A percentile compares a stretch with the other conserved stretches of the same genome.
Conservation (phyloP, 2,888 invertebrate species). For the Drosophila conformis region DNA sequence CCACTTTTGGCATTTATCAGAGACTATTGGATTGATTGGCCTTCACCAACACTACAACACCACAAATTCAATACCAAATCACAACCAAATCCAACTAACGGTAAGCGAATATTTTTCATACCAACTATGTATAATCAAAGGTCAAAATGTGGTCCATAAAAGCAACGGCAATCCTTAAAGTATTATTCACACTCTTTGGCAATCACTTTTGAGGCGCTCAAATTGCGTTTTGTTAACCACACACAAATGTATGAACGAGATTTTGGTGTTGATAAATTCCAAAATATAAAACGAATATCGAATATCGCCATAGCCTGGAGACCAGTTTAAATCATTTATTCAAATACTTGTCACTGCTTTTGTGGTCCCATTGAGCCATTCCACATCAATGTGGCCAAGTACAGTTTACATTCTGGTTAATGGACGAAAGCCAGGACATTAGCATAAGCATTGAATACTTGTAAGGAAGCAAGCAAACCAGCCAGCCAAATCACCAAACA, state of each 20-base stretch:
- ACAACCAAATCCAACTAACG: conserved; percentile 46
- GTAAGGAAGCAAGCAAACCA: conserved; percentile 30
- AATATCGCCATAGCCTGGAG: conserved; percentile 68
- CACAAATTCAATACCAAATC: conserved; percentile 31
- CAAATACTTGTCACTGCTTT: conserved; percentile 31
- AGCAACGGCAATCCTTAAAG: conserved; percentile 28
- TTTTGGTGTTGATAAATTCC: conserved; percentile 59
- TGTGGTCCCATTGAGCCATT: conserved; percentile 8
- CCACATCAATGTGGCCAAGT: conserved; percentile 37
- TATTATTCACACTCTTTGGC: conserved; percentile 44
- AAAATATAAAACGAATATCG: conserved; percentile 42
- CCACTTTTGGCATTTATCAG: conserved; percentile 60
- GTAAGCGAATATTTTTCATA: conserved; percentile 51
- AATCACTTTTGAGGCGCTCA: conserved; percentile 37
- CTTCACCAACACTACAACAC: conserved; percentile 48
- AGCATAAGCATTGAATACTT: conserved; percentile 31
- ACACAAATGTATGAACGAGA: conserved; percentile 11
- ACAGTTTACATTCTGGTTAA: conserved; percentile 64
- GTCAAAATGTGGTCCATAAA: conserved; percentile 6
- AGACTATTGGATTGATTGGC: conserved; percentile 59
- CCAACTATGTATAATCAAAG: conserved; percentile 13
- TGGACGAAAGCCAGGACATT: conserved; percentile 34
- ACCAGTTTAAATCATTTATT: conserved; percentile 44
- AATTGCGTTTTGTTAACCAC: conserved; percentile 49
- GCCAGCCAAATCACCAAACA: conserved; percentile 33